Evolutionary conservation across 2,888 invertebrate genomes (phyloP).

Genomic region (Aphidoletes aphidimyza): DNA sequence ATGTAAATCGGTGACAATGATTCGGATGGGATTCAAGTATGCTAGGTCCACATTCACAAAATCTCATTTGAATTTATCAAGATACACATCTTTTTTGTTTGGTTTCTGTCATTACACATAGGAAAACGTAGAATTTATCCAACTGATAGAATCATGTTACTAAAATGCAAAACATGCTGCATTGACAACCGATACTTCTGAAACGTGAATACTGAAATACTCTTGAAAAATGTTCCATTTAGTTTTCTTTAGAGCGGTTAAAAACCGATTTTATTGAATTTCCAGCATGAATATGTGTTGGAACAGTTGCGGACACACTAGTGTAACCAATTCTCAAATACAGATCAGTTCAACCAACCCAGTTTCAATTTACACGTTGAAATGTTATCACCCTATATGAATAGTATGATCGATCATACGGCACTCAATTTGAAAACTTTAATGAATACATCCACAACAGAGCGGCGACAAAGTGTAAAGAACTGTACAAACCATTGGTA

Average conservation of each 20-base stretch:
- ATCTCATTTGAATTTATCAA: neutral
- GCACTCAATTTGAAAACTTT: neutral
- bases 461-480: neutral
- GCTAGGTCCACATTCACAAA: too few relatives aligned
- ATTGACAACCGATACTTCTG: neutral
- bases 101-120: neutral
- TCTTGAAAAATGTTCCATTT: neutral
- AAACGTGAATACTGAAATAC: neutral
- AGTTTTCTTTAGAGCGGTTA: neutral
- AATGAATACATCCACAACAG: neutral
- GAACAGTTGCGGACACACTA: neutral
- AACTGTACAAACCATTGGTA: conserved; percentile 14
- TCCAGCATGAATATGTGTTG: neutral
- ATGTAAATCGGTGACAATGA: too few relatives aligned
- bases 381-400: too few relatives aligned
- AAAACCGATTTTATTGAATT: neutral
- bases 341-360: too few relatives aligned
- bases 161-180: neutral
- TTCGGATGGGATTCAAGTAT: too few relatives aligned
- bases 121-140: too few relatives aligned
- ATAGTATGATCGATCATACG: neutral
- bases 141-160: too few relatives aligned
- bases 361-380: too few relatives aligned
- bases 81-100: too few relatives aligned
- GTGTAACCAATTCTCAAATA: too few relatives aligned